Base-by-base conservation (phyloP, 2,888 invertebrate genomes). In the Mystacides longicornis region DNA sequence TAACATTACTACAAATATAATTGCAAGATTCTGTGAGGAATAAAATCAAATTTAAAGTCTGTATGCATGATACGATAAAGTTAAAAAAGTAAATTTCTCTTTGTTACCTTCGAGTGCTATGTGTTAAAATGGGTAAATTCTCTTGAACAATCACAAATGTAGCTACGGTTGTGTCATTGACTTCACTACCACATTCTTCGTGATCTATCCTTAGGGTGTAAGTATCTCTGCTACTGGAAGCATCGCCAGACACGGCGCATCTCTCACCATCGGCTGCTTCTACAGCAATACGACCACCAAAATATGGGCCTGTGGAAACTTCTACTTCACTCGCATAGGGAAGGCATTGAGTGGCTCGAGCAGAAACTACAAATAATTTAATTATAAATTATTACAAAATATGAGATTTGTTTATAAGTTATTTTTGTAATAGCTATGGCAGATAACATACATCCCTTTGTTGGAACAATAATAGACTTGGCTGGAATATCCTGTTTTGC, bases 61-160 rank as follows among this genome's bases (percentile, higher is more conserved):
- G 4, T 20, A 48, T 19, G 20, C n/a, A 21, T 21, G 18, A 48
- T 48, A 4, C 21, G 14, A 48, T 21, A 7, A 21, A 48, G 9
- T 19, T 20, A 11, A 20, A 20, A 14, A 1, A 2, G 14, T 46
- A 9, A 18, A 20, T n/a, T 33, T 0, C 9, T 11, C 19, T 43
- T n/a, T n/a, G n/a, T n/a, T 68, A 81, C 82, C 81, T 78, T 62
- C 88, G 71, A 1, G 88, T 88, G 65, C 87, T 87, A 68, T 90
- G 89, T 0, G 90, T 90, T 42, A 90, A 78, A 64, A 90, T 89
- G 3, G 88, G 87, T 55, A 88, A 71, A 70, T 88, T 89, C 69
- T 90, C 90, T 68, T 89, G 89, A 4, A 90, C 90, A 27, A 89
- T 81, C 23, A 90, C 87, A 67, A 88, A 89, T 0, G 88, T 89